Percentiles rank a stretch among this genome's conserved stretches.
Conservation (phyloP, 2,797 vertebrate genomes). For the Myotis findleyi region DNA sequence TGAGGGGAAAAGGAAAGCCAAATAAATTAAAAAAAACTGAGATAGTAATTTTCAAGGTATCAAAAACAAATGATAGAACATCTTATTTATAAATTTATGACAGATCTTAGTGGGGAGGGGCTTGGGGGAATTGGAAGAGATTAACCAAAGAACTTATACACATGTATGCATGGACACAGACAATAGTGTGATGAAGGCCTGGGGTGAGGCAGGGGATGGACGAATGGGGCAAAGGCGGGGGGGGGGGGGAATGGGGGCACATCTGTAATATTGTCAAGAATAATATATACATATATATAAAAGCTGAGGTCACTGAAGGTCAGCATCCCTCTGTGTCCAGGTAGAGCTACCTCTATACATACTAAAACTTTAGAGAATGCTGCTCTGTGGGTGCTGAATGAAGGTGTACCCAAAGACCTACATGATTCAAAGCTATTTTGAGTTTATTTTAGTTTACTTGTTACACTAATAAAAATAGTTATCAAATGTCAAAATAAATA, state of each 20-base stretch:
- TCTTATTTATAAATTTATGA: not conserved
- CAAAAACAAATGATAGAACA: not conserved
- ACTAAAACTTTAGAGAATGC: not conserved
- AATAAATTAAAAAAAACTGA: not conserved
- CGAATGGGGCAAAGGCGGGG: too few species aligned
- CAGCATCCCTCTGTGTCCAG: not conserved
- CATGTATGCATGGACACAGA: too few species aligned
- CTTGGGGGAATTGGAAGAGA: too few species aligned
- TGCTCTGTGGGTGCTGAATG: not conserved
- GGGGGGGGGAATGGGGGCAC: too few species aligned
- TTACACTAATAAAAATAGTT: not conserved
- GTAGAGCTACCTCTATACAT: not conserved
- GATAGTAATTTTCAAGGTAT: slow-evolving; percentile 4
- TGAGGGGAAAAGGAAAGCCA: not conserved
- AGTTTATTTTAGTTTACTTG: not conserved
- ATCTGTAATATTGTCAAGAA: too few species aligned
- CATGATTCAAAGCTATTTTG: not conserved
- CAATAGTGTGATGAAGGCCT: too few species aligned
- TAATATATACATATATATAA: too few species aligned
- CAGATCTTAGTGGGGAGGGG: too few species aligned
- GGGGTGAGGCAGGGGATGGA: too few species aligned
- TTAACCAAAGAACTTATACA: too few species aligned
- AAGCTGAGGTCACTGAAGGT: not conserved
- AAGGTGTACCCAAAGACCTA: not conserved
- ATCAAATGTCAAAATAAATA: not conserved